phyloP scores from a whole-genome alignment of 1,140 invertebrate species.

The Magallana ariakensis region DNA sequence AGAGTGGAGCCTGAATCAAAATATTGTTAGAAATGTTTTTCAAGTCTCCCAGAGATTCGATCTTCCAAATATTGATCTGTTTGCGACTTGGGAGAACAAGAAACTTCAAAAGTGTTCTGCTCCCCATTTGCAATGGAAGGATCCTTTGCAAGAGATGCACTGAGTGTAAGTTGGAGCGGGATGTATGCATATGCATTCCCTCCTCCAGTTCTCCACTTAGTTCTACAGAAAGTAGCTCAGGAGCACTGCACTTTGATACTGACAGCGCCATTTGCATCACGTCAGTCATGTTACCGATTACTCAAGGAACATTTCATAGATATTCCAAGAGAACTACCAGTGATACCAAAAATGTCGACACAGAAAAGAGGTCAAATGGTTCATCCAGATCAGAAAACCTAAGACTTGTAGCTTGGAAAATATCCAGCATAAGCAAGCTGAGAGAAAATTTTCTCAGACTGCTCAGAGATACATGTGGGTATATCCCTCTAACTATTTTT shows the following conservation, averaged over 20 bases:
- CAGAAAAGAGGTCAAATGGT: constrained; percentile 18
- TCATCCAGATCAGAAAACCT: constrained; percentile 14
- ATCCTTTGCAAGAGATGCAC: constrained; percentile 46
- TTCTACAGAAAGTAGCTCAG: constrained; percentile 39
- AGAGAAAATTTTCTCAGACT: not conserved
- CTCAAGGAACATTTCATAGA: constrained; percentile 26
- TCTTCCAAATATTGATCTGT: constrained; percentile 51
- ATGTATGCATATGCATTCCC: constrained; percentile 56
- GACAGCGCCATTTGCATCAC: not conserved
- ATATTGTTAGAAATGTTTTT: constrained; percentile 39
- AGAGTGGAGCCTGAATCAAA: not conserved
- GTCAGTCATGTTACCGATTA: constrained; percentile 5
- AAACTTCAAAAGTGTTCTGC: constrained; percentile 50
- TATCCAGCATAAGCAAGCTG: not conserved
- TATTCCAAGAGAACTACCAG: constrained; percentile 9
- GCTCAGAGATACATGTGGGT: not conserved
- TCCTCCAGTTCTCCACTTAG: constrained; percentile 36
- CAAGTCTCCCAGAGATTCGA: constrained; percentile 11
- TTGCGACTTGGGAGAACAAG: constrained; percentile 51
- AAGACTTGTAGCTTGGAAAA: constrained; percentile 33
- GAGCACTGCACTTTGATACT: constrained; percentile 36
- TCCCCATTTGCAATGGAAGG: constrained; percentile 46
- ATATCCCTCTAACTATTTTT: too few relatives aligned
- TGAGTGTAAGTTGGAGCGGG: constrained; percentile 43
- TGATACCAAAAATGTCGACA: not conserved